Evolutionary conservation across 2,797 vertebrate species (phyloP).

Genomic region (Phataginus tricuspis): DNA sequence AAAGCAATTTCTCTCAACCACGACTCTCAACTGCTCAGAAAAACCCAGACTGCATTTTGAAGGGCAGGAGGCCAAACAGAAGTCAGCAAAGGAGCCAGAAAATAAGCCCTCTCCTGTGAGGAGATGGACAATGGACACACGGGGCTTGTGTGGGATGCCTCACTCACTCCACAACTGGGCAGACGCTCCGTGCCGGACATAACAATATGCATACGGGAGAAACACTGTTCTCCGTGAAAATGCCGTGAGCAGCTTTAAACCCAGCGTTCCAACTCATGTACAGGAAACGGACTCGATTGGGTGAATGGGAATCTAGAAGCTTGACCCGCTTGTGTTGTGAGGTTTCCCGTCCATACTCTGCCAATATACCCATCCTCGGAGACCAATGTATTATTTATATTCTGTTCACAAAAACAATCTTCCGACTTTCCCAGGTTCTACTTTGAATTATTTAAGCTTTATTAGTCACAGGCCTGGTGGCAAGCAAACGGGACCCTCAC

Average conservation of each 20-base stretch:
- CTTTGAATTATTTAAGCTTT: neutral
- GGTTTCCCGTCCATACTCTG: neutral
- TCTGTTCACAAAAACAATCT: neutral
- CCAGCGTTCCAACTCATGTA: neutral
- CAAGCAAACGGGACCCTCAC: neutral
- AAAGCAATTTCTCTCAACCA: neutral
- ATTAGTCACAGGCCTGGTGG: neutral
- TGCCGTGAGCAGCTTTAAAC: neutral
- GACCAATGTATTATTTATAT: neutral
- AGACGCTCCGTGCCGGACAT: neutral
- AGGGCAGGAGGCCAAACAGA: neutral
- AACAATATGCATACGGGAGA: neutral
- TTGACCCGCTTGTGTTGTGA: fast-evolving
- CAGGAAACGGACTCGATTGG: fast-evolving
- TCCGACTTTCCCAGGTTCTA: neutral
- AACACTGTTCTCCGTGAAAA: neutral
- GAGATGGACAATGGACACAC: too few species aligned
- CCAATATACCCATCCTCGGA: neutral
- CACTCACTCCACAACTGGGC: too few species aligned
- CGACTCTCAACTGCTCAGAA: neutral
- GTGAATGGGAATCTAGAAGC: neutral
- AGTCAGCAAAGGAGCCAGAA: neutral
- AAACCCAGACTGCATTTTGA: neutral
- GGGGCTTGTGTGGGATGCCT: neutral
- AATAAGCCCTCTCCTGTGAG: neutral